phyloP scores from a whole-genome alignment of 2,113 vertebrate species.

The Promerops cafer region DNA sequence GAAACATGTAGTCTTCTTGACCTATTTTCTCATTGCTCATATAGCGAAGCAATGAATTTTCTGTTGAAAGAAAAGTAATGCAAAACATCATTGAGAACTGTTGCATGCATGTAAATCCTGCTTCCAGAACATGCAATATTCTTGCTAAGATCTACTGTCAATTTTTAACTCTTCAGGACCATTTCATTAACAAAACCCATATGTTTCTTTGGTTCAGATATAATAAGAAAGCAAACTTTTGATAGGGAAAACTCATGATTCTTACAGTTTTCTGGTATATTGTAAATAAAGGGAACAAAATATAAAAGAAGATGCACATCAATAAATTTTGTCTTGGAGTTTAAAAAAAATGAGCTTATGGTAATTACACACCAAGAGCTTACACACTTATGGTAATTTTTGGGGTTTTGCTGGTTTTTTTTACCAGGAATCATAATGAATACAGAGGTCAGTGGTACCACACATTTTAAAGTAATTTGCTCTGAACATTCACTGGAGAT shows the following conservation, averaged over 20 bases:
- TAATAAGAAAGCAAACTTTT: not conserved
- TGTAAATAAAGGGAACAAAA: not conserved
- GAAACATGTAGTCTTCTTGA: constrained; percentile 89
- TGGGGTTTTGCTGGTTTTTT: not conserved
- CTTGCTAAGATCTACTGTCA: not conserved
- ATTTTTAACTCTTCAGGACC: constrained; percentile 29
- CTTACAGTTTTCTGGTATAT: not conserved
- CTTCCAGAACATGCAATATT: not conserved
- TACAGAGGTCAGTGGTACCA: not conserved
- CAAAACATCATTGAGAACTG: constrained; percentile 32
- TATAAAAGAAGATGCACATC: not conserved
- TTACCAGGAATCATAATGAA: not conserved
- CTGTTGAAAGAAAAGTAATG: constrained; percentile 69
- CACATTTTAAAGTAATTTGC: not conserved
- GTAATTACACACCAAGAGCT: too few relatives aligned
- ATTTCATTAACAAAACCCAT: not conserved
- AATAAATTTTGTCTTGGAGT: not conserved
- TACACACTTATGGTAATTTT: not conserved
- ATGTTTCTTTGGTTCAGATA: not conserved
- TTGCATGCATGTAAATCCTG: not conserved
- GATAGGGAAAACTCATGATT: not conserved
- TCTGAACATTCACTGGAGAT: not conserved
- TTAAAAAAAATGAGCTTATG: not conserved
- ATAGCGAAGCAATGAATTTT: constrained; percentile 89
- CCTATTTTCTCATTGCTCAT: constrained; percentile 90